Base-by-base conservation (phyloP, 2,113 vertebrate genomes). In the Rhinolophus sinicus region DNA sequence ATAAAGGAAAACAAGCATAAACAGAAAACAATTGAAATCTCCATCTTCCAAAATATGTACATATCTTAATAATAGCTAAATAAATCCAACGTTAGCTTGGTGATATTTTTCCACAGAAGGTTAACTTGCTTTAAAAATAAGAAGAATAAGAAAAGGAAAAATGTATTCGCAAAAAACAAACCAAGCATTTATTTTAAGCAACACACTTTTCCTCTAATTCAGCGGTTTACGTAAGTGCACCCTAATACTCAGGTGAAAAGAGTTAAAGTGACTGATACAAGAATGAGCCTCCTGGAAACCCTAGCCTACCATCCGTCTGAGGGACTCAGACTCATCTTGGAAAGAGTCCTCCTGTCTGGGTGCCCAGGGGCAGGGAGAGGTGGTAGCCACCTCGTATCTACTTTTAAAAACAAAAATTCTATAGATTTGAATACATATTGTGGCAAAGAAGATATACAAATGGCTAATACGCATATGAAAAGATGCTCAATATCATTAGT, bases 1-100 rank as follows among this genome's bases (percentile, higher is more conserved):
- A 85, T 95, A 95, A 50, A 95, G 94, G 67, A 96, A 98, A 97
- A 97, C 58, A 92, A 95, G 87, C 95, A 93, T 52, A 72, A 90
- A 95, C 33, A 94, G 65, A 92, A 95, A 89, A 87, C 52, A 93
- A 77, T 1, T 81, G 81, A 93, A 88, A 3, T 8, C 9, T 90
- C 18, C 50, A 64, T 96, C 95, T 88, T 81, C 94, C 85, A 75
- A 93, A 91, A 88, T 87, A 95, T 62, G 67, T 52, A 58, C 33
- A 47, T 95, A 95, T 97, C 64, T 98, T 96, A 88, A 94, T 91
- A 92, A 95, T 8, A 88, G 40, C 40, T 87, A 64, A 88, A 95
- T 54, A 97, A 97, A 96, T 92, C 7, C 52, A 96, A 78, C 60
- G 85, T 88, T 30, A 93, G 60, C 26, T 93, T 89, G 26, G 16